phyloP scores from a whole-genome alignment of 1,140 invertebrate species.

The Plectrocnemia conspersa region DNA sequence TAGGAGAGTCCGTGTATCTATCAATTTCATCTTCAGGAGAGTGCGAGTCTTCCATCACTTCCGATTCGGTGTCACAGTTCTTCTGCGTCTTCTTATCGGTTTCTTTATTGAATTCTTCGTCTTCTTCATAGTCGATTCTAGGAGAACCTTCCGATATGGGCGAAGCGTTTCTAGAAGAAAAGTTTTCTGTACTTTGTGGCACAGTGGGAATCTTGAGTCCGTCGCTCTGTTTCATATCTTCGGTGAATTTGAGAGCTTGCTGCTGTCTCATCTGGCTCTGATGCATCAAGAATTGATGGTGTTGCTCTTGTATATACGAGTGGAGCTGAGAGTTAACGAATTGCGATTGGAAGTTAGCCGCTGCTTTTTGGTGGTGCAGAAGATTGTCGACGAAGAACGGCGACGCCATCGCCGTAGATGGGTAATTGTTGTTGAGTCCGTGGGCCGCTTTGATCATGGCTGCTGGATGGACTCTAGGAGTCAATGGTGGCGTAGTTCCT shows the following conservation, averaged over 20 bases:
- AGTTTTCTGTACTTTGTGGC: conserved; percentile 7
- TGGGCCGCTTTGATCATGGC: conserved; percentile 30
- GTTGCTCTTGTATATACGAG: conserved; percentile 43
- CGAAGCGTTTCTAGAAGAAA: conserved; percentile 25
- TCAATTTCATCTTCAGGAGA: conserved; percentile 31
- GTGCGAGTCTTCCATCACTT: conserved; percentile 26
- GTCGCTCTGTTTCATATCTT: conserved; percentile 15
- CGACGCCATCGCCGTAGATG: conserved; percentile 41
- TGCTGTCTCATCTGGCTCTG: conserved; percentile 42
- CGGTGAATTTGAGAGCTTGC: conserved; percentile 36
- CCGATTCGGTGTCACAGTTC: not conserved
- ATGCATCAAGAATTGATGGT: conserved; percentile 35
- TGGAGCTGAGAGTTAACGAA: conserved; percentile 49
- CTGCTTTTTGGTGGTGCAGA: conserved; percentile 46
- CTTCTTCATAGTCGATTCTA: conserved; percentile 30
- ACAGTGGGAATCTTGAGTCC: not conserved
- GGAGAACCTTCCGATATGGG: conserved; percentile 26
- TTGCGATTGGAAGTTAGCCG: conserved; percentile 45
- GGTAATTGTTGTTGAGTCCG: conserved; percentile 25
- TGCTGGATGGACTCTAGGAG: conserved; percentile 12
- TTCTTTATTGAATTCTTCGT: conserved; percentile 24
- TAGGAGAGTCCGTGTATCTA: conserved; percentile 30
- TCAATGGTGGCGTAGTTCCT: conserved; percentile 15
- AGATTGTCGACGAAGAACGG: conserved; percentile 50
- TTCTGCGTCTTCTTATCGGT: conserved; percentile 8